Evolutionary conservation across 2,113 vertebrate genomes (phyloP).

Genomic region (Labeo catla): DNA sequence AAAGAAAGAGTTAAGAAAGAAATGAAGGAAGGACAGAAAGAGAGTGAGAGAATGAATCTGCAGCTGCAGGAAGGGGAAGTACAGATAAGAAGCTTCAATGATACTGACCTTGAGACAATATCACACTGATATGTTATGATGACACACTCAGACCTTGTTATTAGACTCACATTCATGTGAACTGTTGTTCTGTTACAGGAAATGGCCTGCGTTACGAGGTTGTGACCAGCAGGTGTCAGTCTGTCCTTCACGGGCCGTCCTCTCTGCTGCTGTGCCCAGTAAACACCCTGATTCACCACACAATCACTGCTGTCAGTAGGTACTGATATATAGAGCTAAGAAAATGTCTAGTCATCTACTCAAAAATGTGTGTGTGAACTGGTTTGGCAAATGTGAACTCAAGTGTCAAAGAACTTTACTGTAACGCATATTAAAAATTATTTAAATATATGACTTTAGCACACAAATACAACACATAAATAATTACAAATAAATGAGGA

Average conservation of each 20-base stretch:
- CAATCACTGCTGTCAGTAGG: not conserved
- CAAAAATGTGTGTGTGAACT: not conserved
- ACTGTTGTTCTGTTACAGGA: slow-evolving; percentile 60
- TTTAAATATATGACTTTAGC: not conserved
- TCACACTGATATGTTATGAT: not conserved
- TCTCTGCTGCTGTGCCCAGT: not conserved
- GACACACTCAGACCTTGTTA: not conserved
- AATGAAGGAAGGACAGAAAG: not conserved
- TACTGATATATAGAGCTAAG: not conserved
- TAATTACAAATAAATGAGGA: not conserved
- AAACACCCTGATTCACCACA: not conserved
- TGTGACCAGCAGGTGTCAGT: slow-evolving; percentile 74
- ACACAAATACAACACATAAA: not conserved
- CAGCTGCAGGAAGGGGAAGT: not conserved
- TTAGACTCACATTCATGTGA: slow-evolving; percentile 3
- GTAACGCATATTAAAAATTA: not conserved
- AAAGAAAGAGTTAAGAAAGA: not conserved
- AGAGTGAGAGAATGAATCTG: not conserved
- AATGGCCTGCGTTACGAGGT: slow-evolving; percentile 57
- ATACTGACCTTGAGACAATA: not conserved
- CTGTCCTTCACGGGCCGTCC: not conserved
- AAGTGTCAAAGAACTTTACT: not conserved
- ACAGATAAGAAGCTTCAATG: not conserved
- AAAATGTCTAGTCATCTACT: not conserved
- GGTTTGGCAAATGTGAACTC: too few relatives aligned